Base-by-base conservation (phyloP, 2,888 invertebrate species). In the Lordiphosa fenestrarum region DNA sequence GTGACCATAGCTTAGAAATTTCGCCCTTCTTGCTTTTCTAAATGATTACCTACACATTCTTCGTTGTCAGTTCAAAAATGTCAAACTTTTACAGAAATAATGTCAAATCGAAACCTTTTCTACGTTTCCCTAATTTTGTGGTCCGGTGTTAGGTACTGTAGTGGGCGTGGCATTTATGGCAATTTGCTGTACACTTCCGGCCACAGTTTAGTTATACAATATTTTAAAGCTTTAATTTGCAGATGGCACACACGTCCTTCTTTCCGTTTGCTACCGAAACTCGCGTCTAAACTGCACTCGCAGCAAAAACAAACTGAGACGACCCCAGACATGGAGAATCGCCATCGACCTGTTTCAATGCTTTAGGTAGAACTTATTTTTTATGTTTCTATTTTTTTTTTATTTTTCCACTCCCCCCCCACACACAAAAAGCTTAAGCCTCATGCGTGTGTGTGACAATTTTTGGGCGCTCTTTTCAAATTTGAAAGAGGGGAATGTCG, bases 101-200 rank as follows among this genome's bases (percentile, higher is more conserved):
- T 4, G 19, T 19, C 1, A 2, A 19, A 19, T 19, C 19, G 19
- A 4, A 19, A 19, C 1, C 4, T 4, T 2, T 19, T 3, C 19
- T 1, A 15, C 15, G 2, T 1, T 15, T 19, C 19, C 3, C 25
- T 3, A 25, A 1, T 10, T 15, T 33, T 13, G 41, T 12, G 21
- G 30, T 13, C 9, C 21, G 6, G 41, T 51, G 66, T 10, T 46
- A 66, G 21, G 15, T 4, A 55, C 44, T 50, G 46, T 47, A 13
- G 13, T 30, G 55, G 44, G 55, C 40, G 23, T 35, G 19, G 4
- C 39, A 23, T 30, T 39, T 21, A 65, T 44, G 15, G 10, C 15
- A 37, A 65, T 50, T 65, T 41, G 57, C 47, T 51, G 50, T 56
- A 51, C 66, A 63, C 66, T 51, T 63, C 66, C 63, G 55, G 40